Base-by-base conservation (phyloP, 1,140 invertebrate genomes). In the Calycopis cecrops region DNA sequence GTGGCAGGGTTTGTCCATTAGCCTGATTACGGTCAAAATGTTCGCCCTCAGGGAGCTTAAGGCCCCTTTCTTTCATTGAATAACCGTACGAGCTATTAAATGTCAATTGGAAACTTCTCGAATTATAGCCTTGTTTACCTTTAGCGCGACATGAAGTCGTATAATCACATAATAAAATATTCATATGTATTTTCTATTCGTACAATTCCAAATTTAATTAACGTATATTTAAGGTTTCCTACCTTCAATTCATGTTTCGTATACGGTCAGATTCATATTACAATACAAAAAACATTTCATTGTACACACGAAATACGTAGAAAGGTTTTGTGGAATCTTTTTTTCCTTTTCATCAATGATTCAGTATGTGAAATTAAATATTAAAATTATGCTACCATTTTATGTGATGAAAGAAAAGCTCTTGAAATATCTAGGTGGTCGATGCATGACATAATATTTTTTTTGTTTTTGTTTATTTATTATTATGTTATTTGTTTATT, bases 1-100 rank as follows among this genome's bases (percentile, higher is more conserved):
- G 42, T 42, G 55, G 55, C 55, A 51, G 48, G 54, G 57, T 63
- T 56, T 63, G 61, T 59, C 53, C 56, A 57, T 57, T 55, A 63
- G 48, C 35, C 48, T 60, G 51, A 59, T 60, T 57, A 57, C 50
- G 52, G 40, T 50, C 47, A 57, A 35, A 62, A 57, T 48, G 35
- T 48, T 37, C 35, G 48, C 21, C 52, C 54, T 51, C 47, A 10
- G 50, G 55, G 18, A 34, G 48, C 56, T 59, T 52, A 37, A 51
- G 37, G 55, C 55, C 55, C 53, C 59, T 48, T 62, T n/a, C n/a
- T n/a, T 52, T 35, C 42, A 50, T 48, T 42, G 48, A 60, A 60
- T 60, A 60, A 53, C 52, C 47, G 58, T 59, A 44, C 52, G 48
- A 50, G 48, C 58, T 60, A 60, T 60, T 60, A 60, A 47, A 60